Evolutionary conservation across 1,140 invertebrate species (phyloP).

Genomic region (Hesperophylax magnus): DNA sequence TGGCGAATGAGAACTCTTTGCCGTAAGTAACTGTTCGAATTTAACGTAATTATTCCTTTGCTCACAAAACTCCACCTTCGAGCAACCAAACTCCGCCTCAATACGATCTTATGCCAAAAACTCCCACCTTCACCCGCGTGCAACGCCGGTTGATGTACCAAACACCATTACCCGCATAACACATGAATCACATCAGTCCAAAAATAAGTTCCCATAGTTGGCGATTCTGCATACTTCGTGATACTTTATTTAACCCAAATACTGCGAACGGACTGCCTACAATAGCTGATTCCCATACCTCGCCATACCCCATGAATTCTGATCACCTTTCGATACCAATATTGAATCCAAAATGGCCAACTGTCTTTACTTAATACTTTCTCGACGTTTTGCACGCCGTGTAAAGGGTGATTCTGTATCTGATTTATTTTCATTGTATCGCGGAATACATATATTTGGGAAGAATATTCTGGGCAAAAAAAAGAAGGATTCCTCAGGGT

Average conservation of each 20-base stretch:
- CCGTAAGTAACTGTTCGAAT: too few species aligned
- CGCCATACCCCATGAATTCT: slow-evolving; percentile 40
- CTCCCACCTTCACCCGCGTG: too few species aligned
- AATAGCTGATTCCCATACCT: slow-evolving; percentile 45
- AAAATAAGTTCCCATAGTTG: slow-evolving; percentile 24
- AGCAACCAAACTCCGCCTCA: too few species aligned
- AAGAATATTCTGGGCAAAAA: too few species aligned
- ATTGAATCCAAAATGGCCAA: slow-evolving; percentile 33
- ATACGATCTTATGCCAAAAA: too few species aligned
- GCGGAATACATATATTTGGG: not conserved
- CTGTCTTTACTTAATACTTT: slow-evolving; percentile 7
- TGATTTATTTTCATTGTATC: not conserved
- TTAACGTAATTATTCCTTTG: too few species aligned
- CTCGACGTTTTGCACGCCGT: slow-evolving; percentile 3
- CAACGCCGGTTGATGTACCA: not conserved
- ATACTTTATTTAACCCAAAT: slow-evolving; percentile 50
- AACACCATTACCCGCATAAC: not conserved
- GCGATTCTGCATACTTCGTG: slow-evolving; percentile 32
- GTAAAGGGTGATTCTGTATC: slow-evolving; percentile 17
- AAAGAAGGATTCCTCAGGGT: too few species aligned
- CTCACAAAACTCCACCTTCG: too few species aligned
- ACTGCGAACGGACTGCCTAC: slow-evolving; percentile 46
- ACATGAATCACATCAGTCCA: slow-evolving; percentile 10
- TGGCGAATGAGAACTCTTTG: too few species aligned
- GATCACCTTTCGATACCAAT: slow-evolving; percentile 37